phyloP scores from a whole-genome alignment of 2,888 invertebrate genomes.

The Meliscaeva auricollis region DNA sequence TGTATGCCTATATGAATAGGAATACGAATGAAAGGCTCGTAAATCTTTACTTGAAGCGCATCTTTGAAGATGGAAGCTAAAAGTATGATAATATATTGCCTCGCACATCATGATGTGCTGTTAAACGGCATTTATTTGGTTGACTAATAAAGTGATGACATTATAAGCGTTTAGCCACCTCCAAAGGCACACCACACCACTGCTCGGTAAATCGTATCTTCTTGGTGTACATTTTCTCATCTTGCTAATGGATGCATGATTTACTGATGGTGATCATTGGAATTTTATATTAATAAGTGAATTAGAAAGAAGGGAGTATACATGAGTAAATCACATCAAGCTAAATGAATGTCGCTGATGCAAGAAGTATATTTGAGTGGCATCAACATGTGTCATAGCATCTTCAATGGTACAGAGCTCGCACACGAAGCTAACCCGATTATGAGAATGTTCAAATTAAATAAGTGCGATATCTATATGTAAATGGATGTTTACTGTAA shows the following conservation, averaged over 20 bases:
- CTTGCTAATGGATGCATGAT: conserved; percentile 69
- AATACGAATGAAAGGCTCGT: conserved; percentile 52
- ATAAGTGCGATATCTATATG: conserved; percentile 27
- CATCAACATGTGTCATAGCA: conserved; percentile 67
- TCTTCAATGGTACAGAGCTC: conserved; percentile 44
- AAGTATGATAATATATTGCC: conserved; percentile 46
- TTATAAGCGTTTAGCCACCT: conserved; percentile 58
- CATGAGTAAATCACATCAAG: conserved; percentile 32
- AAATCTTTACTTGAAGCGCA: conserved; percentile 55
- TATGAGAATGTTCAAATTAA: conserved; percentile 16
- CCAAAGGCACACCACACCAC: background rate
- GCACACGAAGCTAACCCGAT: conserved; percentile 62
- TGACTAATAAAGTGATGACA: conserved; percentile 73
- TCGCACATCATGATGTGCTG: conserved; percentile 48
- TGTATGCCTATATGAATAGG: background rate
- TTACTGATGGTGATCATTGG: conserved; percentile 63
- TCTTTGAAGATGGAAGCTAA: conserved; percentile 40
- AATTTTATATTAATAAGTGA: conserved; percentile 68
- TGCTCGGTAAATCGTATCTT: conserved; percentile 9
- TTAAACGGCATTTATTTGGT: conserved; percentile 62
- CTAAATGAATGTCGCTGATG: conserved; percentile 8
- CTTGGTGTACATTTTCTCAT: conserved; percentile 11
- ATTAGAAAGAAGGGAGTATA: background rate
- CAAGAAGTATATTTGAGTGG: conserved; percentile 52
- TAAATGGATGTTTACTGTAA: no score